Evolutionary conservation across 2,797 vertebrate species (phyloP), one percentile per base, ranked within the genome.

Genomic region (Scolopax bukidnonensis): DNA sequence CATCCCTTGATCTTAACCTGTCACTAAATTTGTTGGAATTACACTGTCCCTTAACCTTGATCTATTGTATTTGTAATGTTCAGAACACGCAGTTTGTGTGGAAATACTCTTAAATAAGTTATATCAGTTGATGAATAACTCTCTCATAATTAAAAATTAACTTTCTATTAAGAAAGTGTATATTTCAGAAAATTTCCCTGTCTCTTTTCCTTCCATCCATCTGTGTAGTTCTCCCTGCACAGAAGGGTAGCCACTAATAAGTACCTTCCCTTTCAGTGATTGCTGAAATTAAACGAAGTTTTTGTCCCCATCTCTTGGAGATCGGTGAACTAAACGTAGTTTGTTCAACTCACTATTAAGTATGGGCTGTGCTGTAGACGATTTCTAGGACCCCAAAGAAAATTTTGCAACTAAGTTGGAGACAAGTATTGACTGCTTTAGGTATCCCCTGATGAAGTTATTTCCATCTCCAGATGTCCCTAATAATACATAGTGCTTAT

Each of bases 21-120:
- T 99, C 98, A 99, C 98, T 98, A 97, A 98, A 98, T 98, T 98
- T 98, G 98, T 98, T 98, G 98, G 98, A 98, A 98, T 98, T 97
- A 97, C 97, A 98, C 98, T 98, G 98, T 98, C 98, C 98, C 98
- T 98, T 98, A 98, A 98, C 98, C 98, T 98, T 98, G 98, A 98
- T 98, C 97, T 97, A 95, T 97, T 97, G 95, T 96, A 95, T 96
- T 97, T 97, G 84, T 94, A 94, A 79, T 7, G 1, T 93, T 94
- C 90, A 51, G 92, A 87, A 89, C 93, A 74, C 90, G 87, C 92
- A 88, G 91, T 95, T 91, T 95, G 84, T 83, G 81, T 60, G 65
- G 80, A 89, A 97, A 96, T 95, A 84, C 82, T 93, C 82, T 96
- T 48, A 69, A 92, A 48, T 71, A 90, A 96, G 47, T 65, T 69